Percentiles rank a stretch among this genome's conserved stretches.
Evolutionary conservation across 2,113 vertebrate genomes (phyloP).

Genomic region (Alexandromys fortis): DNA sequence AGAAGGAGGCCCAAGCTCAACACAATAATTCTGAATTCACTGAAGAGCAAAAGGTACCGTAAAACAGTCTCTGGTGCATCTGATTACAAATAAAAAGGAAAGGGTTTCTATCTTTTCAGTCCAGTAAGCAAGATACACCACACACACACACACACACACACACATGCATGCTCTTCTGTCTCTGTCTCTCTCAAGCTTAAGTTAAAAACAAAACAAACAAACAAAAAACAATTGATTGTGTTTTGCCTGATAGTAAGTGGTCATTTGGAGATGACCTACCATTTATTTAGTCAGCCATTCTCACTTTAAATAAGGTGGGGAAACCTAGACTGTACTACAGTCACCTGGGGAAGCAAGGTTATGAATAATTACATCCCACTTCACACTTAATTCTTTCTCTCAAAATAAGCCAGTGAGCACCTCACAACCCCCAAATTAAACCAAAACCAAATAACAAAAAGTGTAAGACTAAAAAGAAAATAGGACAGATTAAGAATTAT

Average conservation of each 20-base stretch:
- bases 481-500: background rate
- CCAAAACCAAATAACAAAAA: background rate
- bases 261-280: background rate
- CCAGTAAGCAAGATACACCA: constrained; percentile 8
- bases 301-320: background rate
- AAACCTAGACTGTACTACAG: background rate
- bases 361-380: background rate
- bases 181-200: no score
- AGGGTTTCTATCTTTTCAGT: background rate
- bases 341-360: background rate
- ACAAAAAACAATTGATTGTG: no score
- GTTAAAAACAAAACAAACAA: no score
- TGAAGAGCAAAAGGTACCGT: constrained; percentile 97
- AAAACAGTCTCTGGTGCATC: constrained; percentile 34
- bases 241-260: background rate
- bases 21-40: constrained; percentile 94
- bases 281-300: background rate
- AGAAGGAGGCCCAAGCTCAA: constrained; percentile 95
- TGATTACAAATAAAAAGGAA: constrained; percentile 21
- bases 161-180: no score
- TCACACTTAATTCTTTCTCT: background rate
- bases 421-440: background rate
- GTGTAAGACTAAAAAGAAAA: background rate
- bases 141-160: background rate
- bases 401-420: background rate